A percentile compares a stretch with the other conserved stretches of the same genome.
Conservation (phyloP, 2,113 vertebrate genomes). For the Scomber colias region DNA sequence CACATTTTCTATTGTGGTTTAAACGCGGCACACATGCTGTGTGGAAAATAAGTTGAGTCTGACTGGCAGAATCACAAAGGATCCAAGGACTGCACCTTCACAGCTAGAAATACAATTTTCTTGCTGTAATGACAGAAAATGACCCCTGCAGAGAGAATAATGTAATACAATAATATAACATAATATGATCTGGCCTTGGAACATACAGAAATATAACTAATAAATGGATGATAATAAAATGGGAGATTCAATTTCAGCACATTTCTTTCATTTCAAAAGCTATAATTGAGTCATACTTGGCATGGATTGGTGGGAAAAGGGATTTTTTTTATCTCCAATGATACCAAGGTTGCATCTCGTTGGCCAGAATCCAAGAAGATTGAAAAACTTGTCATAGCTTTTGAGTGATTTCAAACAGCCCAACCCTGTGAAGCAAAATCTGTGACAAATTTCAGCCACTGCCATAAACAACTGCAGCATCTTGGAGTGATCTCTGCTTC, state of each 20-base stretch:
- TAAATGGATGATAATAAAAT: neutral
- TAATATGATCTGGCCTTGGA: slow-evolving; percentile 5
- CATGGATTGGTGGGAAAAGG: no score
- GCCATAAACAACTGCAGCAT: neutral
- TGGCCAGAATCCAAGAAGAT: neutral
- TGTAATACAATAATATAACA: neutral
- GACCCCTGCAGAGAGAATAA: slow-evolving; percentile 14
- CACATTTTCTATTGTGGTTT: neutral
- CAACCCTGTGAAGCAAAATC: neutral
- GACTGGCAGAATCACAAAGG: slow-evolving; percentile 7
- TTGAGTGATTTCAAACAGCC: neutral
- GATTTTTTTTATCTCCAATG: neutral
- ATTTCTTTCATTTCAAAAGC: neutral
- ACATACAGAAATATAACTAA: neutral
- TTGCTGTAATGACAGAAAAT: slow-evolving; percentile 14
- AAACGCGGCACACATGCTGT: slow-evolving; percentile 12
- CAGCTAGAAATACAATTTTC: slow-evolving; percentile 12
- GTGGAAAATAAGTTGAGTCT: slow-evolving; percentile 31
- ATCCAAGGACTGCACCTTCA: slow-evolving; percentile 7
- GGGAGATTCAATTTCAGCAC: slow-evolving; percentile 10
- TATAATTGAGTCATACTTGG: neutral
- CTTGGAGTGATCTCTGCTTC: neutral
- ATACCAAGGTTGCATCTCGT: neutral
- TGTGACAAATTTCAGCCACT: neutral
- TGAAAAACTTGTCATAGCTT: neutral